Evolutionary conservation across 2,797 vertebrate genomes (phyloP).

Genomic region (Malacoraja senta): DNA sequence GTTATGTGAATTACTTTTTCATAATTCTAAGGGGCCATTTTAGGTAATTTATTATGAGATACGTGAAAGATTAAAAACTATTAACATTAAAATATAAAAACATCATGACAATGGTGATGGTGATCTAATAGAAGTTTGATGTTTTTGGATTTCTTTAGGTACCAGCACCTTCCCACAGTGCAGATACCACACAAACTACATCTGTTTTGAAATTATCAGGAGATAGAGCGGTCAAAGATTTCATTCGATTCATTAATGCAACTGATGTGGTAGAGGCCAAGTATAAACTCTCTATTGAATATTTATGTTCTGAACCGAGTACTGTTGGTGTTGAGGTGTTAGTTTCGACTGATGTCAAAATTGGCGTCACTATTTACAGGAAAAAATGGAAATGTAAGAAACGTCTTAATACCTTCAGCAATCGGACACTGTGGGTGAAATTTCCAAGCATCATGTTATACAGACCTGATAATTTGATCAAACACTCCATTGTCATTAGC

Average conservation of each 20-base stretch:
- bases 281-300: slow-evolving; percentile 65
- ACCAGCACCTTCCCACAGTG: slow-evolving; percentile 50
- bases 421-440: slow-evolving; percentile 60
- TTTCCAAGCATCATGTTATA: slow-evolving; percentile 72
- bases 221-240: slow-evolving; percentile 54
- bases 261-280: slow-evolving; percentile 64
- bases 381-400: slow-evolving; percentile 68
- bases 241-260: slow-evolving; percentile 65
- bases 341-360: slow-evolving; percentile 63
- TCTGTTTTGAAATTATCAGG: slow-evolving; percentile 45
- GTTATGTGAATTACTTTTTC: not conserved
- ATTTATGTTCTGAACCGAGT: slow-evolving; percentile 74
- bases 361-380: slow-evolving; percentile 68
- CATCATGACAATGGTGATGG: not conserved
- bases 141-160: slow-evolving; percentile 52
- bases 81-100: not conserved
- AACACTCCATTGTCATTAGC: slow-evolving; percentile 56
- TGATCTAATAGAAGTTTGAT: slow-evolving; percentile 6
- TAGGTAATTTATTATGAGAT: not conserved
- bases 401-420: slow-evolving; percentile 52
- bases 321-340: slow-evolving; percentile 68
- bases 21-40: not conserved
- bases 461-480: slow-evolving; percentile 63
- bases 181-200: slow-evolving; percentile 55
- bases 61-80: not conserved